phyloP scores from a whole-genome alignment of 2,797 vertebrate genomes.

The Alosa sapidissima region DNA sequence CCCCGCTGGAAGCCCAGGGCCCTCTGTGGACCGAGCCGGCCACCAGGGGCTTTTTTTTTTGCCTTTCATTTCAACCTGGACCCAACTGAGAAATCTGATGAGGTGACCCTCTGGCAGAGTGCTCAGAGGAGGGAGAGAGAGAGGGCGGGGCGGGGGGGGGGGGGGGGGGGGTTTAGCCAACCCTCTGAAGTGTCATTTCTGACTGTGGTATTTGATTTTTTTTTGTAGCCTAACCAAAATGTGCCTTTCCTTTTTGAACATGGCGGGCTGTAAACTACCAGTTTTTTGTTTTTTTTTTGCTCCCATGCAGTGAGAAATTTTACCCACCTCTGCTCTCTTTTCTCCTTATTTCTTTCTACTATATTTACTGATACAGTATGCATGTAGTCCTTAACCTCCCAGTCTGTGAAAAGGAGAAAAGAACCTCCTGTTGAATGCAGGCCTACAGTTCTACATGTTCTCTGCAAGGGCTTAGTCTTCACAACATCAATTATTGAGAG shows the following conservation, averaged over 20 bases:
- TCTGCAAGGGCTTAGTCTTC: not conserved
- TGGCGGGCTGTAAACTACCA: not conserved
- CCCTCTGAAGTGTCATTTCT: constrained; percentile 30
- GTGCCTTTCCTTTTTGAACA: not conserved
- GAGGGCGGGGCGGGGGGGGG: constrained; percentile 14
- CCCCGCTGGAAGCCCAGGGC: constrained; percentile 15
- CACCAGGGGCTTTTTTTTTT: constrained; percentile 37
- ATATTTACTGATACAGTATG: not conserved
- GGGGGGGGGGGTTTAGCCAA: not conserved
- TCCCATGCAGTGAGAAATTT: not conserved
- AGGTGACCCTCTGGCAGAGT: constrained; percentile 30
- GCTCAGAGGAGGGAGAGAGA: constrained; percentile 29
- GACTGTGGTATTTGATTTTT: not conserved
- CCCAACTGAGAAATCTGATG: constrained; percentile 43
- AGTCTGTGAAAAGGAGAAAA: not conserved
- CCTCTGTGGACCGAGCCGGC: constrained; percentile 27
- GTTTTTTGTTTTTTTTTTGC: not conserved
- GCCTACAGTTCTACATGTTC: not conserved
- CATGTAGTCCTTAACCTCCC: not conserved
- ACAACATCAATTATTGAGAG: constrained; percentile 1
- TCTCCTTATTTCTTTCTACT: not conserved
- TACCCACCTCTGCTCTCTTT: not conserved
- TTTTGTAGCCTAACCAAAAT: not conserved
- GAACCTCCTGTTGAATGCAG: not conserved
- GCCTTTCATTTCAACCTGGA: constrained; percentile 42